A percentile compares a stretch with the other conserved stretches of the same genome.
Conservation (phyloP, 2,888 invertebrate species). For the Pollenia amentaria region DNA sequence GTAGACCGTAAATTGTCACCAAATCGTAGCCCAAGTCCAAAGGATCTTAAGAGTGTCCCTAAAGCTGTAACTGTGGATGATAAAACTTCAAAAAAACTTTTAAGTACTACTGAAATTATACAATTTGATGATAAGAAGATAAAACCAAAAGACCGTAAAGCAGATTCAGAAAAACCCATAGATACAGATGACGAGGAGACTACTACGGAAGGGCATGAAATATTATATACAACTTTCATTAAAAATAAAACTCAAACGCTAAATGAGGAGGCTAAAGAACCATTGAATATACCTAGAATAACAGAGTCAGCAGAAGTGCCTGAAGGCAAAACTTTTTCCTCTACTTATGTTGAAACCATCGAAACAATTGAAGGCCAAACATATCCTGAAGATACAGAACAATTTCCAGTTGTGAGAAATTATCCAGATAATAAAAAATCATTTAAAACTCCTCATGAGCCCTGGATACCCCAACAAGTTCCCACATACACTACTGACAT, state of each 20-base stretch:
- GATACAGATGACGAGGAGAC: conserved; percentile 42
- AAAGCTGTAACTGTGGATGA: background rate
- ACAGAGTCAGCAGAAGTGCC: background rate
- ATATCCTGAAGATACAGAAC: conserved; percentile 29
- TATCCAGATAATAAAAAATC: conserved; percentile 5
- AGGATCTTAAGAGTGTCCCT: background rate
- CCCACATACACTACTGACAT: conserved; percentile 26
- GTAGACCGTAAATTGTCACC: background rate
- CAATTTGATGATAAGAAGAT: background rate
- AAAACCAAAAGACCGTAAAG: background rate
- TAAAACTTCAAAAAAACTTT: conserved; percentile 37
- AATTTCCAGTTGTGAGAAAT: background rate
- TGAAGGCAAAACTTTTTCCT: background rate
- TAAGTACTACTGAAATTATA: conserved; percentile 17
- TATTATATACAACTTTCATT: background rate
- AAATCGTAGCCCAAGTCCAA: conserved; percentile 4
- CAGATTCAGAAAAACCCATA: background rate
- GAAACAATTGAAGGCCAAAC: conserved; percentile 44
- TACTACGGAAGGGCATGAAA: background rate
- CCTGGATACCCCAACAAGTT: conserved; percentile 14
- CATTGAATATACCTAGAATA: background rate
- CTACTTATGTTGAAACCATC: conserved; percentile 14
- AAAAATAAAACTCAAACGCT: background rate
- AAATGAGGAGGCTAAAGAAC: conserved; percentile 6
- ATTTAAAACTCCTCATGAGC: background rate